phyloP scores from a whole-genome alignment of 2,113 vertebrate genomes.

The Carassius gibelio region DNA sequence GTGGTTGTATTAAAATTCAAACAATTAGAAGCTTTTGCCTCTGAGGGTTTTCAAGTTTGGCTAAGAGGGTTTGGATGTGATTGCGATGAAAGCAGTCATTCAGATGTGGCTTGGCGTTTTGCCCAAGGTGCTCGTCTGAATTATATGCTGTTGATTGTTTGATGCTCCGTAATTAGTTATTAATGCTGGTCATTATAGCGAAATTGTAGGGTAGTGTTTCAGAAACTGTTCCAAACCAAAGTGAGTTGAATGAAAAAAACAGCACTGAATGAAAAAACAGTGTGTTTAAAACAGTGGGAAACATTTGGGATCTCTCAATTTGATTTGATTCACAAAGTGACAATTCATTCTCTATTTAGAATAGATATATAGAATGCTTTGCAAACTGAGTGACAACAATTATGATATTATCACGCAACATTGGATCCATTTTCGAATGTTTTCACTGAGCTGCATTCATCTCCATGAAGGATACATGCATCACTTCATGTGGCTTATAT shows the following conservation, averaged over 20 bases:
- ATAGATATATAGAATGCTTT: background rate
- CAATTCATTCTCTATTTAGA: too few species aligned
- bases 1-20: background rate
- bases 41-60: background rate
- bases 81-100: background rate
- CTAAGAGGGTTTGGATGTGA: background rate
- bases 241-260: background rate
- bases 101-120: background rate
- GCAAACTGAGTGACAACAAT: background rate
- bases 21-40: background rate
- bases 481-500: background rate
- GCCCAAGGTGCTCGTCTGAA: conserved; percentile 16
- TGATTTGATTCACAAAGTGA: too few species aligned
- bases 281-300: background rate
- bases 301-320: background rate
- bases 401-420: background rate
- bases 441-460: background rate
- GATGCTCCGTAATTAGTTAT: conserved; percentile 3
- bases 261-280: background rate
- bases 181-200: background rate
- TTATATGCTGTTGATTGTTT: conserved; percentile 10
- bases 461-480: background rate
- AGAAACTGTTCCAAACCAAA: background rate
- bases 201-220: conserved; percentile 22
- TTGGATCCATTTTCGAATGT: background rate